A percentile compares a stretch with the other conserved stretches of the same genome.
Conservation (phyloP, 1,140 invertebrate species). For the Zelostemma sp. region DNA sequence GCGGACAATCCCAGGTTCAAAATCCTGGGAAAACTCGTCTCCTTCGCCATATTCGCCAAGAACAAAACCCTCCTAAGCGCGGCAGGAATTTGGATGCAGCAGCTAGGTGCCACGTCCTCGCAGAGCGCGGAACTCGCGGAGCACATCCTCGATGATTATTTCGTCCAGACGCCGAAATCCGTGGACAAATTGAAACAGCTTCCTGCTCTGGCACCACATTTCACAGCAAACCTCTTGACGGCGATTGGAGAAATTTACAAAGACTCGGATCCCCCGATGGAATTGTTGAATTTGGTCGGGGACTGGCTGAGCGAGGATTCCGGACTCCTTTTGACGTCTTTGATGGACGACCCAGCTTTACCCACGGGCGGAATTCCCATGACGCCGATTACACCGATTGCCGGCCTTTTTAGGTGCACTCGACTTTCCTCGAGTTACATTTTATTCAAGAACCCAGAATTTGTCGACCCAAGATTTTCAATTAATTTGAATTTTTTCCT, state of each 20-base stretch:
- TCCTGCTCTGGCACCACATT: slow-evolving; percentile 79
- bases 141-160: slow-evolving; percentile 84
- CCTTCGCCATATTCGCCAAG: slow-evolving; percentile 81
- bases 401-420: slow-evolving; percentile 75
- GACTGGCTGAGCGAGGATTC: slow-evolving; percentile 73
- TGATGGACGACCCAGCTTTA: slow-evolving; percentile 77
- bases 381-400: slow-evolving; percentile 84
- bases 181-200: slow-evolving; percentile 76
- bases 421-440: not conserved
- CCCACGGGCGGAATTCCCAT: slow-evolving; percentile 84
- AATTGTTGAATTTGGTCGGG: slow-evolving; percentile 59
- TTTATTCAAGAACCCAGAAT: not conserved
- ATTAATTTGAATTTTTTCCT: not conserved
- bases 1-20: slow-evolving; percentile 77
- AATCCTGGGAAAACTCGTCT: slow-evolving; percentile 83
- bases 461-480: too few species aligned
- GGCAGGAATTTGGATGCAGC: slow-evolving; percentile 87
- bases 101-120: slow-evolving; percentile 81
- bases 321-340: slow-evolving; percentile 78
- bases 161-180: slow-evolving; percentile 73
- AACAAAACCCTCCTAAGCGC: slow-evolving; percentile 80
- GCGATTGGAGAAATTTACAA: slow-evolving; percentile 83
- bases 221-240: slow-evolving; percentile 85
- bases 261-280: slow-evolving; percentile 60
- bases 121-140: slow-evolving; percentile 80